phyloP scores from a whole-genome alignment of 1,140 invertebrate species.

The Watersipora subatra region DNA sequence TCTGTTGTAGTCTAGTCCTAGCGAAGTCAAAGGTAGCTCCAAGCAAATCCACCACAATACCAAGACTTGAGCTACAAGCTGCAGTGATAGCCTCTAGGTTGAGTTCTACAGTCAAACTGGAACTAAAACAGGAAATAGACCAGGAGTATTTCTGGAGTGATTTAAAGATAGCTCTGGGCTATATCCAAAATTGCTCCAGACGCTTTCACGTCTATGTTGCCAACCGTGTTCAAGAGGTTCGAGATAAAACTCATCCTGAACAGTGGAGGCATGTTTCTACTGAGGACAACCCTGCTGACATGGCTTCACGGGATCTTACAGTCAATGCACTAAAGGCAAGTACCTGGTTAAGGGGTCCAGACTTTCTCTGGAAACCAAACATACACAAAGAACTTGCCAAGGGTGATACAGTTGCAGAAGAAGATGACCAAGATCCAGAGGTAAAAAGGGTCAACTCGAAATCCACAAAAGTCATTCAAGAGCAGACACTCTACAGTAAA shows the following conservation, averaged over 20 bases:
- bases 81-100: constrained; percentile 8
- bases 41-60: not conserved
- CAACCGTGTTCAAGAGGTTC: constrained; percentile 5
- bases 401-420: not conserved
- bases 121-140: not conserved
- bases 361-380: not conserved
- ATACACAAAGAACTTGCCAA: not conserved
- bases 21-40: constrained; percentile 1
- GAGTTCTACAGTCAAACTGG: not conserved
- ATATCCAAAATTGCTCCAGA: constrained; percentile 5
- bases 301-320: not conserved
- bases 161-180: constrained; percentile 6
- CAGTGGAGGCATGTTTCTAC: constrained; percentile 8
- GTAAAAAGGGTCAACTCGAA: not conserved
- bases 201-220: constrained; percentile 6
- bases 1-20: not conserved
- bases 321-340: not conserved
- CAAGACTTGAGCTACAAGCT: constrained; percentile 6
- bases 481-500: not conserved
- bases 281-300: constrained; percentile 2
- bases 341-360: not conserved
- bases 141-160: constrained; percentile 3
- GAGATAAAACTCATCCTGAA: constrained; percentile 5
- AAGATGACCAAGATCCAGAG: not conserved
- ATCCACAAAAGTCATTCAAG: not conserved